Conservation (phyloP, 2,113 vertebrate genomes). For the western clawed frog (Xenopus tropicalis) region UCB_Xtro_10.0 CM004448.2:99148001-99148500, state of each 20-base stretch:
- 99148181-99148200: no score
- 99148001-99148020: conserved; percentile 64
- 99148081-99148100: no score
- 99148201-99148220: no score
- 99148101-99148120: no score
- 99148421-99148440: conserved; percentile 50
- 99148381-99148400: conserved; percentile 47
- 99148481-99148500: conserved; percentile 50
- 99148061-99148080: no score
- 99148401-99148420: conserved; percentile 53
- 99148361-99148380: conserved; percentile 46
- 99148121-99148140: no score
- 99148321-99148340: conserved; percentile 49
- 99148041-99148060: no score
- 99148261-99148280: conserved; percentile 56
- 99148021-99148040: background rate
- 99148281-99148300: conserved; percentile 50
- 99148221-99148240: conserved; percentile 21
- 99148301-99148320: conserved; percentile 47
- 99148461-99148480: conserved; percentile 48
- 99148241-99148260: conserved; percentile 66
- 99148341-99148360: conserved; percentile 43
- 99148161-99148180: no score
- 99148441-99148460: conserved; percentile 42
- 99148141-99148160: no score